A percentile compares a stretch with the other conserved stretches of the same genome.
These are phyloP conservation scores for Microtus oregoni DNA, from an alignment of 2,113 vertebrate species.

Conservation along the genomic window DNA sequence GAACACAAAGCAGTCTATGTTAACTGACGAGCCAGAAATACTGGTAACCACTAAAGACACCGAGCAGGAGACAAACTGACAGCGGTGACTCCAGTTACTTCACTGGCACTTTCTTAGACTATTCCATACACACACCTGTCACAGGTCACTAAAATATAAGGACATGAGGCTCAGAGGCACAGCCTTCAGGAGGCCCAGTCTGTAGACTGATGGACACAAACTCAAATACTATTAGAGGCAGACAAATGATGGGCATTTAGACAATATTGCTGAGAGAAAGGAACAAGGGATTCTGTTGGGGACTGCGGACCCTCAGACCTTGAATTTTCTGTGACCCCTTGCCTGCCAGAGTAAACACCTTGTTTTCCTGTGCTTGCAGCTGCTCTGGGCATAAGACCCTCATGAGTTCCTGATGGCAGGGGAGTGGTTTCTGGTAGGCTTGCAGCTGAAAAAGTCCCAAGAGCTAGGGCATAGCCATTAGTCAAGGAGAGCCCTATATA, in stretches of 20 bases:
- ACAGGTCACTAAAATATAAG: neutral
- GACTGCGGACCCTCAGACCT: too few species aligned
- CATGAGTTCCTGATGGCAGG: too few species aligned
- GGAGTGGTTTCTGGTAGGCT: too few species aligned
- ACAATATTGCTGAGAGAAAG: too few species aligned
- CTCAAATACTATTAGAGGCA: neutral
- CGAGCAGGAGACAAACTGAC: neutral
- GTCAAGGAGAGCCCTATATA: too few species aligned
- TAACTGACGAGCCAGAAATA: fast-evolving
- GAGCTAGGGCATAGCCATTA: too few species aligned
- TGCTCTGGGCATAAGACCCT: too few species aligned
- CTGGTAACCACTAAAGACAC: fast-evolving
- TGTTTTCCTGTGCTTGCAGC: too few species aligned
- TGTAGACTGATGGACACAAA: fast-evolving
- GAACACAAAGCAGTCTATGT: neutral
- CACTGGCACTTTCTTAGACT: neutral
- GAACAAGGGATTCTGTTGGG: neutral
- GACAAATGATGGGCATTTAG: neutral
- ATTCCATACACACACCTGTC: fast-evolving
- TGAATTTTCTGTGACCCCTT: too few species aligned
- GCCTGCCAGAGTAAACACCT: too few species aligned
- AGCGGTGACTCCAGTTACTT: fast-evolving
- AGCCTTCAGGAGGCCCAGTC: fast-evolving
- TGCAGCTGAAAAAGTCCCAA: too few species aligned
- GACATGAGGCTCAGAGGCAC: fast-evolving